phyloP scores from a whole-genome alignment of 2,888 invertebrate genomes.

The Hirtodrosophila alboralis region DNA sequence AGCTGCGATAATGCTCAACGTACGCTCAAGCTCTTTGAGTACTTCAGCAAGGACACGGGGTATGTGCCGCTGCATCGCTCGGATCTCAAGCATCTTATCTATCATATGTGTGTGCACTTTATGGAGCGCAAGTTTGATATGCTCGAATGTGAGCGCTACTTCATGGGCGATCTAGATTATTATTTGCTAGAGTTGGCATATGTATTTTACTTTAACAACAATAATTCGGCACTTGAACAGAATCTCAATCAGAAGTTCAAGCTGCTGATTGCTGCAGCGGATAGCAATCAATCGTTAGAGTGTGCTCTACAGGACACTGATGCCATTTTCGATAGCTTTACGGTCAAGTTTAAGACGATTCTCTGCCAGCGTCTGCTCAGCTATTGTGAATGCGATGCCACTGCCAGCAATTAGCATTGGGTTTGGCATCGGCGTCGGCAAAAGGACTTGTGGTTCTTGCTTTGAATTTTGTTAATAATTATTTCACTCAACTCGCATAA shows the following conservation, averaged over 20 bases:
- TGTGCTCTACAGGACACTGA: slow-evolving; percentile 81
- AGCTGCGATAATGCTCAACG: slow-evolving; percentile 78
- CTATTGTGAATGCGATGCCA: slow-evolving; percentile 71
- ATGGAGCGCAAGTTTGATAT: slow-evolving; percentile 81
- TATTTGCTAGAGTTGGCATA: slow-evolving; percentile 83
- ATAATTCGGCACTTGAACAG: slow-evolving; percentile 81
- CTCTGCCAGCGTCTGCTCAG: slow-evolving; percentile 83
- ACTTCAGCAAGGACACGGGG: slow-evolving; percentile 84
- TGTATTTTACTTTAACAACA: slow-evolving; percentile 84
- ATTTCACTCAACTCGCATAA: slow-evolving; percentile 28
- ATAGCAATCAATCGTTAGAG: slow-evolving; percentile 56
- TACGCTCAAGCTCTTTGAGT: slow-evolving; percentile 83
- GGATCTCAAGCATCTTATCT: slow-evolving; percentile 84
- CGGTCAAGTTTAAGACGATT: slow-evolving; percentile 83
- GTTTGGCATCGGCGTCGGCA: slow-evolving; percentile 10
- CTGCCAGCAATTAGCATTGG: slow-evolving; percentile 69
- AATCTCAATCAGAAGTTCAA: slow-evolving; percentile 83
- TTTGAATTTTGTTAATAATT: slow-evolving; percentile 36
- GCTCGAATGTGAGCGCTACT: slow-evolving; percentile 82
- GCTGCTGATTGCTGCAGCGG: slow-evolving; percentile 72
- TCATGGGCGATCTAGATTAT: slow-evolving; percentile 83
- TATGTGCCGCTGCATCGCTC: slow-evolving; percentile 83
- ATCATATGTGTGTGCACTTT: slow-evolving; percentile 83
- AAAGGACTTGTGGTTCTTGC: slow-evolving; percentile 32
- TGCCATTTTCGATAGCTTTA: slow-evolving; percentile 83